These are phyloP conservation scores for Xyrichtys novacula DNA, from an alignment of 2,797 vertebrate genomes.

Conservation along the genomic window DNA sequence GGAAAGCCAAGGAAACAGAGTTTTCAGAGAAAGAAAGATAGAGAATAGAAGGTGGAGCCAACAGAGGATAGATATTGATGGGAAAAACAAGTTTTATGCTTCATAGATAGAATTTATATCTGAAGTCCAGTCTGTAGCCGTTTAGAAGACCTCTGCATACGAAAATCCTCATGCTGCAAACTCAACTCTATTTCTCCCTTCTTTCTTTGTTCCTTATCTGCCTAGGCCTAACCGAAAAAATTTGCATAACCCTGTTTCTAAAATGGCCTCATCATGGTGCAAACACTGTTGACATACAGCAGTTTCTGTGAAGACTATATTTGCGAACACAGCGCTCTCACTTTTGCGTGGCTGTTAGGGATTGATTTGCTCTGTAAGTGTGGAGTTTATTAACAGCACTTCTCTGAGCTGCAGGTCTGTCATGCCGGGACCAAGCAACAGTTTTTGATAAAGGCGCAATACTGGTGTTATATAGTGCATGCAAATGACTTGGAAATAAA, in stretches of 20 bases:
- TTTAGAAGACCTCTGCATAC: not conserved
- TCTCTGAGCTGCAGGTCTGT: constrained; percentile 40
- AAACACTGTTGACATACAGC: constrained; percentile 1
- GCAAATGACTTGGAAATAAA: constrained; percentile 50
- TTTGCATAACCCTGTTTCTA: constrained; percentile 14
- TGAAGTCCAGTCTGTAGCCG: constrained; percentile 5
- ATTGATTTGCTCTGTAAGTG: constrained; percentile 42
- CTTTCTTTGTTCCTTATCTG: not conserved
- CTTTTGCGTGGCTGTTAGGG: constrained; percentile 19
- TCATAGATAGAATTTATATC: constrained; percentile 1
- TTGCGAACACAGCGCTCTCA: constrained; percentile 31
- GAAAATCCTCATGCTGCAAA: not conserved
- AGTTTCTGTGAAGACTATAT: constrained; percentile 29
- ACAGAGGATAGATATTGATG: not conserved
- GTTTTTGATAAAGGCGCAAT: constrained; percentile 53
- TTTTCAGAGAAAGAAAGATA: constrained; percentile 21
- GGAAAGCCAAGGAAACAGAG: constrained; percentile 40
- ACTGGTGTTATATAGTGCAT: constrained; percentile 61
- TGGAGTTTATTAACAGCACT: constrained; percentile 55
- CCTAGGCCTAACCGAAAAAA: constrained; percentile 4
- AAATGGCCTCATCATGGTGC: constrained; percentile 3
- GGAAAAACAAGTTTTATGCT: constrained; percentile 3
- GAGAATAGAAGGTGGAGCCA: not conserved
- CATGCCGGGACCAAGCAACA: constrained; percentile 57
- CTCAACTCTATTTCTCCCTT: constrained; percentile 13